phyloP scores from a whole-genome alignment of 1,140 invertebrate species.

The Dendrolimus punctatus region DNA sequence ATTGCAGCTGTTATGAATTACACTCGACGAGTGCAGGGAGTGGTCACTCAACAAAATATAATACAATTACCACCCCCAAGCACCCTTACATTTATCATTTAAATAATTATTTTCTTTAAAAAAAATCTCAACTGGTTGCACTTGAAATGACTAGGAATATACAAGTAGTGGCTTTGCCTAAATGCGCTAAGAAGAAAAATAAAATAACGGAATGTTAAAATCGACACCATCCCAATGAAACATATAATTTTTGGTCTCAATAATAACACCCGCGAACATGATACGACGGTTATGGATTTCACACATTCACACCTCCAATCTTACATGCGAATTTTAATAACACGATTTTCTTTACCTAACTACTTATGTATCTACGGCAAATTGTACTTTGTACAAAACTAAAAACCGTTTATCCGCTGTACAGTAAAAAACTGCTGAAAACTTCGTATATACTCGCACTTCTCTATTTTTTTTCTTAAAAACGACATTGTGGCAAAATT shows the following conservation, averaged over 20 bases:
- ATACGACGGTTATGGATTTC: slow-evolving; percentile 43
- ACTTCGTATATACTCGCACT: slow-evolving; percentile 25
- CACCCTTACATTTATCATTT: slow-evolving; percentile 28
- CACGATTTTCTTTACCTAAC: slow-evolving; percentile 60
- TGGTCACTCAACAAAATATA: slow-evolving; percentile 52
- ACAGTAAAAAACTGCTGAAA: slow-evolving; percentile 47
- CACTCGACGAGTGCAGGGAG: slow-evolving; percentile 15
- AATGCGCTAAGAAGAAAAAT: slow-evolving; percentile 47
- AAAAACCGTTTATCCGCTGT: slow-evolving; percentile 49
- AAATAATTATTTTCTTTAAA: slow-evolving; percentile 47
- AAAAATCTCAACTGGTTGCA: slow-evolving; percentile 67
- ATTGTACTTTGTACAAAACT: slow-evolving; percentile 69
- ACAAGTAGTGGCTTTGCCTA: slow-evolving; percentile 58
- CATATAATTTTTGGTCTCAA: slow-evolving; percentile 71
- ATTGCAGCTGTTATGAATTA: slow-evolving; percentile 33
- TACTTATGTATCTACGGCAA: slow-evolving; percentile 68
- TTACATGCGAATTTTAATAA: slow-evolving; percentile 57
- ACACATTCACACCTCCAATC: slow-evolving; percentile 56
- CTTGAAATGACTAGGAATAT: slow-evolving; percentile 68
- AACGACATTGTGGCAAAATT: slow-evolving; percentile 47
- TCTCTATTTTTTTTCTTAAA: slow-evolving; percentile 14
- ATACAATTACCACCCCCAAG: slow-evolving; percentile 38
- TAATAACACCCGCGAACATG: slow-evolving; percentile 62
- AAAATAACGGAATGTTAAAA: slow-evolving; percentile 67
- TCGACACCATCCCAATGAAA: slow-evolving; percentile 67